Evolutionary conservation across 1,140 invertebrate genomes (phyloP).

Genomic region (Apis cerana): DNA sequence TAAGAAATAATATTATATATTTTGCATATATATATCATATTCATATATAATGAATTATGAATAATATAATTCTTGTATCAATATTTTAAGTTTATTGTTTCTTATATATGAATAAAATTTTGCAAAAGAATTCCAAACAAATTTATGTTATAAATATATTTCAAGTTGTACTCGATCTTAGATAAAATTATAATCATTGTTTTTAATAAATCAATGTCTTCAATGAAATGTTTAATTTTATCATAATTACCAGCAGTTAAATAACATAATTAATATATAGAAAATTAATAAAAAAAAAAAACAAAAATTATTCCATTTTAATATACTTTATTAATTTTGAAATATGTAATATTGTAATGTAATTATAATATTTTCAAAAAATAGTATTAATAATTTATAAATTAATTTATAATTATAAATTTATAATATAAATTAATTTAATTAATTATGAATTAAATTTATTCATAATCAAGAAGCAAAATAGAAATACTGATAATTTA

Average conservation of each 20-base stretch:
- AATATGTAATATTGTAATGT: not conserved
- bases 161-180: conserved; percentile 33
- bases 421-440: no score
- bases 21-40: conserved; percentile 5
- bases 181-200: conserved; percentile 46
- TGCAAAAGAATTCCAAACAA: conserved; percentile 15
- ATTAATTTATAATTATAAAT: not conserved
- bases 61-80: not conserved
- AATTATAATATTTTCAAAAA: not conserved
- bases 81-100: conserved; percentile 24
- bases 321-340: conserved; percentile 5
- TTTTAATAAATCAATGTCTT: conserved; percentile 54
- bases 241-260: not conserved
- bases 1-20: conserved; percentile 31
- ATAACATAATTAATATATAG: not conserved
- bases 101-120: conserved; percentile 9
- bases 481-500: not conserved
- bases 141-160: conserved; percentile 11
- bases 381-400: not conserved
- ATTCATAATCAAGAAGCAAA: not conserved
- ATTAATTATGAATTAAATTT: conserved; percentile 11
- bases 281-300: not conserved
- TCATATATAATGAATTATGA: not conserved
- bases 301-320: not conserved
- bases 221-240: conserved; percentile 8